Base-by-base conservation (phyloP, 1,140 invertebrate genomes). In the Megalopta genalis region DNA sequence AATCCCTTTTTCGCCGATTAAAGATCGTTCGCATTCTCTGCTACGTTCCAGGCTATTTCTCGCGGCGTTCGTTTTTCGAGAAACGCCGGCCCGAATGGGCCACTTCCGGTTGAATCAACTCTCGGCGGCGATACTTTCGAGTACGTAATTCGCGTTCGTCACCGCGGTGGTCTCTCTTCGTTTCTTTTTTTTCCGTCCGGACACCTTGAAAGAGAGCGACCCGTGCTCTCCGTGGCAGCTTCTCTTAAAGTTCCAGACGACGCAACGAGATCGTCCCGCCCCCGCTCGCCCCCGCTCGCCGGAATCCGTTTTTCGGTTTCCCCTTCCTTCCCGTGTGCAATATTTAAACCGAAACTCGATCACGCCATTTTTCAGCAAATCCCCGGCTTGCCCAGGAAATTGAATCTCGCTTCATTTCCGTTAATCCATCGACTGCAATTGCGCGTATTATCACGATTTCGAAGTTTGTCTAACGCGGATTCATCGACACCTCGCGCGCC, bases 401-500 rank as follows among this genome's bases (percentile, higher is more conserved):
- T 78, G 76, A 78, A 78, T 78, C 64, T 60, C 76, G 49, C 69
- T 78, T 78, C 76, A 78, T 78, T 78, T 78, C 76, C 76, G 76
- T 78, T 78, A 78, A 78, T 78, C 76, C 76, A 78, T 65, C 76
- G 32, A 16, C 37, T 9, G 68, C 76, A 71, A 65, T 78, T 78
- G 68, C 76, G 52, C 49, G 68, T 78, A 78, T 78, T 78, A 78
- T 78, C 76, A 39, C 71, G 76, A 78, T 78, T 78, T 72, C 49
- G 59, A 64, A 72, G 46, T 72, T 78, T 72, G 60, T 72, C 76
- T 65, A 78, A 57, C 76, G 60, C 76, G 76, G n/a, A 78, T 78
- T 72, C 59, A 71, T 3, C 49, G 49, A 52, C 18, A 52, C 49
- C 21, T 57, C 21, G 9, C 37, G 12, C 46, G 16, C 16, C 3